These are phyloP conservation scores for Hypotaenidia okinawae DNA, from an alignment of 2,797 vertebrate species.

Conservation along the genomic window DNA sequence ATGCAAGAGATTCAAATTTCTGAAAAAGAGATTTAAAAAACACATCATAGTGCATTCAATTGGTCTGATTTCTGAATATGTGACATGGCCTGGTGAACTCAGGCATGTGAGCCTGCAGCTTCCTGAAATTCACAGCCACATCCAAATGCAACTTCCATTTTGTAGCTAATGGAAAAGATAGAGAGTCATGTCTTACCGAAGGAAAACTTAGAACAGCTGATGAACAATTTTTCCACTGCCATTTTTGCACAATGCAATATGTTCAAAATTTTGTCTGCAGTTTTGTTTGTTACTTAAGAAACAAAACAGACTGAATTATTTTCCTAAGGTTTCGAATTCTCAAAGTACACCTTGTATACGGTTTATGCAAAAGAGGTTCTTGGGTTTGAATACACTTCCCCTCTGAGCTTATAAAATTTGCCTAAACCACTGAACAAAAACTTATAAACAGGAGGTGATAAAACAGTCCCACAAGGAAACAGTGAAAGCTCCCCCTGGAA, in stretches of 20 bases:
- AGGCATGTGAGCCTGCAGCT: neutral
- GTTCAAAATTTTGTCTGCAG: neutral
- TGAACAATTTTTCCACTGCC: neutral
- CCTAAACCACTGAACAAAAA: neutral
- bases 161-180: neutral
- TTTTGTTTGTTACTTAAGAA: neutral
- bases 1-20: neutral
- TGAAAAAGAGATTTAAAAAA: neutral
- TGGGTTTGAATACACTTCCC: constrained; percentile 28
- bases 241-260: neutral
- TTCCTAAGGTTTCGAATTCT: neutral
- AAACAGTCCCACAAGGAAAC: neutral
- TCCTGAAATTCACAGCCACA: neutral
- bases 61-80: neutral
- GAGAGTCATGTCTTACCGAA: neutral
- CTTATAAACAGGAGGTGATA: neutral
- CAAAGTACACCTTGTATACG: neutral
- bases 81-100: neutral
- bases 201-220: neutral
- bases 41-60: neutral
- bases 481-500: neutral
- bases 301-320: neutral
- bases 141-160: neutral
- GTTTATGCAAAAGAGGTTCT: constrained; percentile 49
- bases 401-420: neutral